phyloP scores from a whole-genome alignment of 2,113 vertebrate species.

The Rhodinocichla rosea region DNA sequence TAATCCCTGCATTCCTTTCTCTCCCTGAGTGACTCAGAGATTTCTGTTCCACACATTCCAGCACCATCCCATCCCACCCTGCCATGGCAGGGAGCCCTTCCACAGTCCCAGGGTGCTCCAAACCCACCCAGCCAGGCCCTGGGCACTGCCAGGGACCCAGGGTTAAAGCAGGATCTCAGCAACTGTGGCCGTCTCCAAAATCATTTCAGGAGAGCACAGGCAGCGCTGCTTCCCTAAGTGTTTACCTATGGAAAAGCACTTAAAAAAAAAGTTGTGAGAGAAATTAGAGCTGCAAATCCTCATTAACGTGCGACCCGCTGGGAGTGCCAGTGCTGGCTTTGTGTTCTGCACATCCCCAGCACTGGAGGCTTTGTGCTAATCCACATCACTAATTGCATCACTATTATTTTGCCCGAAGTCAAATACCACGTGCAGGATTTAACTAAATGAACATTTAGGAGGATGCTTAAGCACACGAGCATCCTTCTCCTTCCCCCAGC shows the following conservation, averaged over 20 bases:
- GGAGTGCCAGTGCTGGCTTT: not conserved
- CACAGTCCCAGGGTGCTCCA: not conserved
- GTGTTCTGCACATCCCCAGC: not conserved
- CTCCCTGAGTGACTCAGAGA: not conserved
- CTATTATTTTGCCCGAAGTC: not conserved
- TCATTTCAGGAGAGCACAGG: fast-evolving
- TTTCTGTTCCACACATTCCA: not conserved
- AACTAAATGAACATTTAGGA: not conserved
- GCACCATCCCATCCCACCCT: not conserved
- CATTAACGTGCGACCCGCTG: not conserved
- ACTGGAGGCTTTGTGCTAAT: not conserved
- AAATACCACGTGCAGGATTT: not conserved
- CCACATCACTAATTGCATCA: not conserved
- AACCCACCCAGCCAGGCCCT: not conserved
- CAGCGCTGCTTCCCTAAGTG: not conserved
- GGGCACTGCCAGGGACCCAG: not conserved
- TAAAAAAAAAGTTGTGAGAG: not conserved
- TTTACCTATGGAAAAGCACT: not conserved
- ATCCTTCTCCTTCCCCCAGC: not conserved
- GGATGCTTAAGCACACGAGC: not conserved
- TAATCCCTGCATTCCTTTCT: not conserved
- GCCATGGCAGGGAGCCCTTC: not conserved
- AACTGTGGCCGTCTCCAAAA: fast-evolving
- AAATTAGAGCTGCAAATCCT: not conserved
- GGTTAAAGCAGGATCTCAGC: not conserved